phyloP scores from a whole-genome alignment of 1,140 invertebrate genomes.

The Atta colombica region DNA sequence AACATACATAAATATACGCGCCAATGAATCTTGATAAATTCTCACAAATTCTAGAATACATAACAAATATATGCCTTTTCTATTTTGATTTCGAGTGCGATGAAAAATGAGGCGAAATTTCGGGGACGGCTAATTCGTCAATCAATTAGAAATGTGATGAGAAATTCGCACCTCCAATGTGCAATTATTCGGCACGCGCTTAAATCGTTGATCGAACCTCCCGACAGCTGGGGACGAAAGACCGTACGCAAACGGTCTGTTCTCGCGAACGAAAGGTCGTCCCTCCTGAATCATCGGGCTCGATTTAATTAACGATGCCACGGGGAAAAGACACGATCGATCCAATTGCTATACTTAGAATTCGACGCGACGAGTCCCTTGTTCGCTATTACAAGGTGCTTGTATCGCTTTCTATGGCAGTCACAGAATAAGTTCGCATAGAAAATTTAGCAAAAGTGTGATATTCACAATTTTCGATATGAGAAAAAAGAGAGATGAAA shows the following conservation, averaged over 20 bases:
- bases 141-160: slow-evolving; percentile 54
- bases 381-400: background rate
- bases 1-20: background rate
- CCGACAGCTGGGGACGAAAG: slow-evolving; percentile 65
- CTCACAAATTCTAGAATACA: background rate
- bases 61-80: background rate
- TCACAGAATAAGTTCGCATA: background rate
- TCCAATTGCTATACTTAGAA: slow-evolving; percentile 71
- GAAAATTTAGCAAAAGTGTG: background rate
- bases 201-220: slow-evolving; percentile 46
- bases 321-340: slow-evolving; percentile 60
- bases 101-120: background rate
- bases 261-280: slow-evolving; percentile 69
- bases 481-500: background rate
- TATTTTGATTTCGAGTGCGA: slow-evolving; percentile 4
- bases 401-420: background rate
- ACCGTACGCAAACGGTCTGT: slow-evolving; percentile 64
- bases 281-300: slow-evolving; percentile 72
- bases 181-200: slow-evolving; percentile 69
- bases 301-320: slow-evolving; percentile 75
- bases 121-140: background rate
- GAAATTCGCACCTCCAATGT: slow-evolving; percentile 64
- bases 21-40: background rate
- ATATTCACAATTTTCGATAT: background rate
- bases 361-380: slow-evolving; percentile 44